Evolutionary conservation across 2,113 vertebrate genomes (phyloP).

Genomic region (Dasyornis broadbenti): DNA sequence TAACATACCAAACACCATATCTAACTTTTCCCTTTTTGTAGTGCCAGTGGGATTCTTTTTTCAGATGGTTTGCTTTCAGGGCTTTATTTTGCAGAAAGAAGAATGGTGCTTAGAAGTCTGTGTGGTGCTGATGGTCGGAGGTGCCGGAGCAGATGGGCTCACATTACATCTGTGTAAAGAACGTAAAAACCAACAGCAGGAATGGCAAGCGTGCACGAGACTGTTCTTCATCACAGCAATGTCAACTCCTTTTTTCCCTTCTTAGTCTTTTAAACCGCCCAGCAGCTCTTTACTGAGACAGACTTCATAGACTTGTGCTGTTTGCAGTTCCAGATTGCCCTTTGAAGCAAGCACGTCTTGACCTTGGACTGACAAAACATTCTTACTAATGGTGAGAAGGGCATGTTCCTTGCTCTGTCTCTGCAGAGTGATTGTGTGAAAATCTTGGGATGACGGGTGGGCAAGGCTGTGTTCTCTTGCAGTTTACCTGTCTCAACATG

Average conservation of each 20-base stretch:
- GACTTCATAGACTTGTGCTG: neutral
- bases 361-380: neutral
- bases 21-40: neutral
- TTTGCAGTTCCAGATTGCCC: neutral
- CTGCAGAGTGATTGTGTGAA: neutral
- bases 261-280: neutral
- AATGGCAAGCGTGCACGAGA: neutral
- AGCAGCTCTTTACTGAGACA: neutral
- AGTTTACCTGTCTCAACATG: neutral
- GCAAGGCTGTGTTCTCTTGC: neutral
- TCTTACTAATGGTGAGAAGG: neutral
- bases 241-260: neutral
- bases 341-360: neutral
- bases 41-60: neutral
- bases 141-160: neutral
- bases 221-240: neutral
- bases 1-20: neutral
- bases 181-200: neutral
- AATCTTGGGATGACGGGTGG: neutral
- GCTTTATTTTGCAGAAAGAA: neutral
- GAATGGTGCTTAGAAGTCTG: neutral
- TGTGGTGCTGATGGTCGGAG: neutral
- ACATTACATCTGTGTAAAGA: rapidly evolving
- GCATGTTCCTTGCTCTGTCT: neutral
- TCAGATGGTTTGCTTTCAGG: neutral